Evolutionary conservation across 2,113 vertebrate species (phyloP).

Genomic region (Paraplagusia blochii): DNA sequence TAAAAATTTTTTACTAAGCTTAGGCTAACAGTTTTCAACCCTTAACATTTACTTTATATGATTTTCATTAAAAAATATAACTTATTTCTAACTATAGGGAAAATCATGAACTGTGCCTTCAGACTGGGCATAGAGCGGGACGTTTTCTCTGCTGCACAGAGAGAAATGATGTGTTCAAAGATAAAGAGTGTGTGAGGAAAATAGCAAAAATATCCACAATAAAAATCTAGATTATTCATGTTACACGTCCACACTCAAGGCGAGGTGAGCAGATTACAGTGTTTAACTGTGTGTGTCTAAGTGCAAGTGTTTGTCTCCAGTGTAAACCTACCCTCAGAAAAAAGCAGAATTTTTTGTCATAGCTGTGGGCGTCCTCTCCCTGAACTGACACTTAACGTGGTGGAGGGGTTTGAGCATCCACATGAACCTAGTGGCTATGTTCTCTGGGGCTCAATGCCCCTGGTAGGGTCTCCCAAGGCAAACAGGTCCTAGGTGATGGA

Average conservation of each 20-base stretch:
- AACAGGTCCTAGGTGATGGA: too few species aligned
- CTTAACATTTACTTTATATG: too few species aligned
- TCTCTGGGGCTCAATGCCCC: too few species aligned
- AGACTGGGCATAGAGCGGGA: not conserved
- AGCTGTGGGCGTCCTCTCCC: too few species aligned
- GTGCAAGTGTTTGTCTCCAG: conserved; percentile 50
- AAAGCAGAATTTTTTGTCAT: conserved; percentile 37
- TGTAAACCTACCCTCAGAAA: conserved; percentile 67
- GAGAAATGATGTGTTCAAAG: not conserved
- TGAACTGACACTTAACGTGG: too few species aligned
- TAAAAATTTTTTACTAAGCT: too few species aligned
- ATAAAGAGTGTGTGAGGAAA: conserved; percentile 6
- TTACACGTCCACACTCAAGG: conserved; percentile 15
- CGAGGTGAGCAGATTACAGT: conserved; percentile 58
- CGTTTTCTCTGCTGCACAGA: not conserved
- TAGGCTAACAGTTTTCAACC: too few species aligned
- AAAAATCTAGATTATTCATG: conserved; percentile 56
- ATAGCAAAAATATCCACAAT: conserved; percentile 30
- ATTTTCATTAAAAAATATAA: not conserved
- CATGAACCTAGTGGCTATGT: too few species aligned
- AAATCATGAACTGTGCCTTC: not conserved
- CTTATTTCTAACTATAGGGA: too few species aligned
- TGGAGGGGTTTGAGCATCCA: too few species aligned
- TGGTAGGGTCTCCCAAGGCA: too few species aligned
- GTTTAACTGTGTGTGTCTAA: conserved; percentile 47